Conservation (phyloP, 2,797 vertebrate species). For the Nasua narica region DNA sequence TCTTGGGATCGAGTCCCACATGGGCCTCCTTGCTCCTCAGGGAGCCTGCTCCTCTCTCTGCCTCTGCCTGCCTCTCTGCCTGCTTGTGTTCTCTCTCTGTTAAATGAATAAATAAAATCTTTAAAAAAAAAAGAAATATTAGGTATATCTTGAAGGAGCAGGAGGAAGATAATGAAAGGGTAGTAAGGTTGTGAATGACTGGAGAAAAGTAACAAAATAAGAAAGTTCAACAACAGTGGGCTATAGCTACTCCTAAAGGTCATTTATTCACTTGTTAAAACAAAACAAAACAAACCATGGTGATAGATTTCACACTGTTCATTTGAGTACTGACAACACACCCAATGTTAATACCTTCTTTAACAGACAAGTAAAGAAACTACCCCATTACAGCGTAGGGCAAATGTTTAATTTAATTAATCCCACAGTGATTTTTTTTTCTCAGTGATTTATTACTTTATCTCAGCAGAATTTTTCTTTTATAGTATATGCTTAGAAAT, state of each 20-base stretch:
- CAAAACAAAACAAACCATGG: not conserved
- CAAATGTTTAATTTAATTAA: conserved; percentile 42
- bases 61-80: too few relatives aligned
- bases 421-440: not conserved
- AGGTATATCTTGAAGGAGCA: conserved; percentile 36
- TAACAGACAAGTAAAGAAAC: not conserved
- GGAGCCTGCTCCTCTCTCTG: too few relatives aligned
- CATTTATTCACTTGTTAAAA: conserved; percentile 3
- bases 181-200: not conserved
- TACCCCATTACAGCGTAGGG: not conserved
- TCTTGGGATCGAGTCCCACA: too few relatives aligned
- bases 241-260: not conserved
- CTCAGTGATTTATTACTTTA: not conserved
- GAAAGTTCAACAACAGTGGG: not conserved
- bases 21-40: too few relatives aligned
- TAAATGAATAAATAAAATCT: too few relatives aligned
- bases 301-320: conserved; percentile 2
- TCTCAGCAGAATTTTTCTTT: conserved; percentile 24
- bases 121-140: too few relatives aligned
- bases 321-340: conserved; percentile 1
- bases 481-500: conserved; percentile 31
- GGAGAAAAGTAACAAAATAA: not conserved
- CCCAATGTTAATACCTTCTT: not conserved
- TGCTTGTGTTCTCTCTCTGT: too few relatives aligned
- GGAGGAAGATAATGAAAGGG: not conserved